A percentile compares a stretch with the other conserved stretches of the same genome.
Conservation (phyloP, 2,113 vertebrate species). For the Leucoraja erinaceus region DNA sequence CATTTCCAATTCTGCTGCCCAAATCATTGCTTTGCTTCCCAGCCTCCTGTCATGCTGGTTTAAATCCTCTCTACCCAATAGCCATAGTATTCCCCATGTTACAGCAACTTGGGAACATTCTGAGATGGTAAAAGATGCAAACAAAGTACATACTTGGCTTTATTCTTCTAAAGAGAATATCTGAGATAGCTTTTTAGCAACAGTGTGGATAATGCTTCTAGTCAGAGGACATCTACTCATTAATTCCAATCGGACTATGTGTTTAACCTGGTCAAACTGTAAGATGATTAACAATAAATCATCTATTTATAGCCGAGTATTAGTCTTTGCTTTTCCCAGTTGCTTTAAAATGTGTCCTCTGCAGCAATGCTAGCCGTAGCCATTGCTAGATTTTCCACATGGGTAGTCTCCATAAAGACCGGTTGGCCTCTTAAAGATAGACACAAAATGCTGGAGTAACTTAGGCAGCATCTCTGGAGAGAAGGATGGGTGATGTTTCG, state of each 20-base stretch:
- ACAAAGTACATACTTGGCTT: background rate
- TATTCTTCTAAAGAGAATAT: background rate
- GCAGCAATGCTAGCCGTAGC: background rate
- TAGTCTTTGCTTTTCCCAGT: background rate
- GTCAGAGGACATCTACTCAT: too few relatives aligned
- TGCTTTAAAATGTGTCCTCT: background rate
- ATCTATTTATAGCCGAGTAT: slow-evolving; percentile 27
- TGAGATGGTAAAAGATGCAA: background rate
- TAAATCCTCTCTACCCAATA: too few relatives aligned
- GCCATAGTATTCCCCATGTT: too few relatives aligned
- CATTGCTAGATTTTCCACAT: too few relatives aligned
- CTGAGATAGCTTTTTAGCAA: background rate
- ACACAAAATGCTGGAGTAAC: too few relatives aligned
- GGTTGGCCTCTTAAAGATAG: background rate
- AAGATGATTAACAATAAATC: slow-evolving; percentile 21
- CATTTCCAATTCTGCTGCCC: too few relatives aligned
- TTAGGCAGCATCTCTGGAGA: too few relatives aligned
- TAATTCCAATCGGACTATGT: background rate
- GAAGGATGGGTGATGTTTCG: too few relatives aligned
- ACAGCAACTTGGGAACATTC: background rate
- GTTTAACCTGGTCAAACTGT: background rate
- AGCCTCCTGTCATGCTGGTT: too few relatives aligned
- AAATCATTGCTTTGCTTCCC: too few relatives aligned
- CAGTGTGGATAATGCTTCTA: background rate
- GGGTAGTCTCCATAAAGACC: too few relatives aligned